Conservation (phyloP, 2,888 invertebrate genomes). For the Alloscopus bannaensis region DNA sequence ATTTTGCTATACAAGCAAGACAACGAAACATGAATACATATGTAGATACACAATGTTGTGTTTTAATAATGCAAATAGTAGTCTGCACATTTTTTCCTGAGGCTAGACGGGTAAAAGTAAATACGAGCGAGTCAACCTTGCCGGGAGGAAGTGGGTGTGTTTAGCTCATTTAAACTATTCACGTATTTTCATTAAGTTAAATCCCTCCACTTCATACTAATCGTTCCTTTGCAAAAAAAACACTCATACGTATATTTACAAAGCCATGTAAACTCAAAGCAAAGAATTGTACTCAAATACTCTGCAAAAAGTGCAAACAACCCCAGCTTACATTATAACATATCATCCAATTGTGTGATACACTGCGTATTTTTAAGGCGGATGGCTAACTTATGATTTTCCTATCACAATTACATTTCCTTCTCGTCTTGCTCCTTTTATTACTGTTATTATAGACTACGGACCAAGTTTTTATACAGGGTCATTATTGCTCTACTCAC, state of each 20-base stretch:
- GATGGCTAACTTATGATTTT: neutral
- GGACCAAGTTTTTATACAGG: slow-evolving; percentile 40
- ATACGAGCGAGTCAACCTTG: slow-evolving; percentile 45
- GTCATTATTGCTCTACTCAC: slow-evolving; percentile 51
- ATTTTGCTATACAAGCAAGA: slow-evolving; percentile 31
- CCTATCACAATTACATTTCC: slow-evolving; percentile 18
- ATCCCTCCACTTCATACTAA: neutral
- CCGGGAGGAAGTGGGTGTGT: slow-evolving; percentile 59
- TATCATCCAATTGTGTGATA: neutral
- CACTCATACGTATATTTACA: neutral
- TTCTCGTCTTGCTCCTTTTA: slow-evolving; percentile 18
- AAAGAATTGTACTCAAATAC: neutral
- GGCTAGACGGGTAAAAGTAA: too few relatives aligned
- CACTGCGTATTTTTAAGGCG: neutral
- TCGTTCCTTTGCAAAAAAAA: neutral
- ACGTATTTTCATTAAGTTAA: neutral
- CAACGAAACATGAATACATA: neutral
- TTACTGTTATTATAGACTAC: slow-evolving; percentile 42
- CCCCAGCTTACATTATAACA: neutral
- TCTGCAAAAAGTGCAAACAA: neutral
- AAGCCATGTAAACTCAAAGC: neutral
- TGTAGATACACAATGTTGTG: too few relatives aligned
- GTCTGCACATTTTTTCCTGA: too few relatives aligned
- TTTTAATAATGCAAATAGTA: too few relatives aligned
- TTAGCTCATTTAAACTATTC: slow-evolving; percentile 28